These are phyloP conservation scores for Pongo abelii DNA, from an alignment of 2,113 vertebrate species.

Conservation along the genomic window DNA sequence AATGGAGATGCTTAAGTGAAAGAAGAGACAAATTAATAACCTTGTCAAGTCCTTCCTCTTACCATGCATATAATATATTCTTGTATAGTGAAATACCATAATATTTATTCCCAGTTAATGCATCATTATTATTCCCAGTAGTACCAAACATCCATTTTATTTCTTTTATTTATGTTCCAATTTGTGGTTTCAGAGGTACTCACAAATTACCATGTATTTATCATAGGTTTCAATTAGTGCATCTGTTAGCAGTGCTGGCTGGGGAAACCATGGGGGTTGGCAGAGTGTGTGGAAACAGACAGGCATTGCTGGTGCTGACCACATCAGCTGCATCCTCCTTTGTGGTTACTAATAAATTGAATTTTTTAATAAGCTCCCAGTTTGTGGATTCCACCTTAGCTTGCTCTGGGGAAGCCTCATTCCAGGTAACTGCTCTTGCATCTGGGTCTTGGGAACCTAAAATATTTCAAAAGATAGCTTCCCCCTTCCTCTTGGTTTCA, in stretches of 20 bases:
- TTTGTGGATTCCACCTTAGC: not conserved
- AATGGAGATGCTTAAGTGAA: not conserved
- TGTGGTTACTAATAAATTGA: not conserved
- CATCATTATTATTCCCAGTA: not conserved
- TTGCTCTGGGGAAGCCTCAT: not conserved
- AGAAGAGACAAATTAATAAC: not conserved
- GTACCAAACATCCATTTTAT: not conserved
- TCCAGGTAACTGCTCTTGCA: not conserved
- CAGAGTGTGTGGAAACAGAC: not conserved
- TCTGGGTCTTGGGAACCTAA: not conserved
- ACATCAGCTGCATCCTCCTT: too few relatives aligned
- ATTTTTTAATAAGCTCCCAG: not conserved
- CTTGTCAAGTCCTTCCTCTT: not conserved
- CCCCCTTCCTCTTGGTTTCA: not conserved
- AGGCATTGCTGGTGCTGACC: not conserved
- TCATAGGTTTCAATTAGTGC: not conserved
- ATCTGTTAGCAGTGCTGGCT: not conserved
- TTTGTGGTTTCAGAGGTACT: not conserved
- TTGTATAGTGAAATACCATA: not conserved
- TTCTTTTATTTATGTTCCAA: not conserved
- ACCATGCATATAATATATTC: too few relatives aligned
- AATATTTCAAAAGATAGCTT: not conserved
- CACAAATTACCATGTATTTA: not conserved
- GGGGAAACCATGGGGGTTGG: fast-evolving
- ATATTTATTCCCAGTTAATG: too few relatives aligned